phyloP scores from a whole-genome alignment of 1,140 invertebrate species.

The Littorina saxatilis region DNA sequence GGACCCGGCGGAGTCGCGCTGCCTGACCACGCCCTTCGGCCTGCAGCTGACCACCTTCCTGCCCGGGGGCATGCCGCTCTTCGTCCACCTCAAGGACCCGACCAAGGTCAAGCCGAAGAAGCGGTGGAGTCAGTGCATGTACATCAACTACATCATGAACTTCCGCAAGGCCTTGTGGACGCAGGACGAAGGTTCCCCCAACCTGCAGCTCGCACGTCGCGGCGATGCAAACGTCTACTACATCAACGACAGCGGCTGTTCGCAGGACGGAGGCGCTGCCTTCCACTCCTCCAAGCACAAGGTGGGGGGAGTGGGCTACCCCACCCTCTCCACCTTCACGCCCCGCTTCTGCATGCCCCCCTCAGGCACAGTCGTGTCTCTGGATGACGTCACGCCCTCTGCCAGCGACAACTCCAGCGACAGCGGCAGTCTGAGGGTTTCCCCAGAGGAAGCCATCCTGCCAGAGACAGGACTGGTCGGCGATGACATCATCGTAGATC shows the following conservation, averaged over 20 bases:
- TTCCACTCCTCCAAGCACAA: neutral
- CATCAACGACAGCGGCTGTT: conserved; percentile 2
- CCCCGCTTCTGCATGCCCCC: too few species aligned
- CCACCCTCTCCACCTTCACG: neutral
- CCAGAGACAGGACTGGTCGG: too few species aligned
- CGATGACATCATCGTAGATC: too few species aligned
- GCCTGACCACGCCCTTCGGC: conserved; percentile 61
- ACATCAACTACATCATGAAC: conserved; percentile 63
- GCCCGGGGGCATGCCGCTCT: conserved; percentile 54
- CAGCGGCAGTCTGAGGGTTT: too few species aligned
- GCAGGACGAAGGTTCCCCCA: conserved; percentile 23
- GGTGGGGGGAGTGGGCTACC: neutral
- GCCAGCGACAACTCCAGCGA: too few species aligned
- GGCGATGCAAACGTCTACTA: neutral
- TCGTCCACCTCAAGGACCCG: conserved; percentile 65
- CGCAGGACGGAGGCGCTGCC: too few species aligned
- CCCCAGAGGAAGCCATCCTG: too few species aligned
- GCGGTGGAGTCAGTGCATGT: conserved; percentile 69
- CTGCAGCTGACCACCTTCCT: conserved; percentile 58
- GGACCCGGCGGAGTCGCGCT: conserved; percentile 40
- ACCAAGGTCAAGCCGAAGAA: conserved; percentile 66
- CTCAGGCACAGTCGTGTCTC: too few species aligned
- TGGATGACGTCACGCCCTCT: too few species aligned
- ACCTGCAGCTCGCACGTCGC: neutral
- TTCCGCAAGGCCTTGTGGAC: conserved; percentile 50